Conservation (phyloP, 2,888 invertebrate species). For the Diploptera punctata region DNA sequence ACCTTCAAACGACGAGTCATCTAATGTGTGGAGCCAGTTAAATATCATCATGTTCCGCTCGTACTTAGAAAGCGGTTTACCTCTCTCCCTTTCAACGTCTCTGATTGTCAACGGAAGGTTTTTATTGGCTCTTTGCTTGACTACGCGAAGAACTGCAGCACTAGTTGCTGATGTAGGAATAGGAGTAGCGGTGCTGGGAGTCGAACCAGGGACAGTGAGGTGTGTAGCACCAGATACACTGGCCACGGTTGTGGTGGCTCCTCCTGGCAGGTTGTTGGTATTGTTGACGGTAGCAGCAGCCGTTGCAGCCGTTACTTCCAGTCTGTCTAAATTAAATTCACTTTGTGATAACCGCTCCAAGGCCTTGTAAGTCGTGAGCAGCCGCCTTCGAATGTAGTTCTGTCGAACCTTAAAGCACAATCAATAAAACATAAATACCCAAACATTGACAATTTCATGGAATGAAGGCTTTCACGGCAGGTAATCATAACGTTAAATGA, state of each 20-base stretch:
- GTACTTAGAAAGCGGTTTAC: slow-evolving; percentile 85
- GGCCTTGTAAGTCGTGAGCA: slow-evolving; percentile 81
- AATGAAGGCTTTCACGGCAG: too few species aligned
- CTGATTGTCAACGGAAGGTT: slow-evolving; percentile 72
- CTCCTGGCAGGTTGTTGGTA: slow-evolving; percentile 42
- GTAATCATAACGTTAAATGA: too few species aligned
- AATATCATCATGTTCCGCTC: slow-evolving; percentile 96
- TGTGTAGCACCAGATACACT: slow-evolving; percentile 17
- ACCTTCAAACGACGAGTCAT: slow-evolving; percentile 68
- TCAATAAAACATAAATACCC: too few species aligned
- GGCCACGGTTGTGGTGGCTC: background rate
- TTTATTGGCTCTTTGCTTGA: slow-evolving; percentile 56
- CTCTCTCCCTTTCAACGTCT: slow-evolving; percentile 81
- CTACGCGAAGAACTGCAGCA: slow-evolving; percentile 54
- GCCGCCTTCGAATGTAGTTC: slow-evolving; percentile 77
- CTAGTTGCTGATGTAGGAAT: slow-evolving; percentile 49
- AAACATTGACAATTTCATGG: too few species aligned
- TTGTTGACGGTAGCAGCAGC: slow-evolving; percentile 51
- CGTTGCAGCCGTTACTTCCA: slow-evolving; percentile 67
- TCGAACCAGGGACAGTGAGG: slow-evolving; percentile 50
- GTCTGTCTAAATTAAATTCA: slow-evolving; percentile 80
- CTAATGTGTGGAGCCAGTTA: slow-evolving; percentile 90
- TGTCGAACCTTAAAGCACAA: slow-evolving; percentile 69
- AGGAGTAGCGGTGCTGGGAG: slow-evolving; percentile 48
- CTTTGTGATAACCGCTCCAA: slow-evolving; percentile 82